A percentile compares a stretch with the other conserved stretches of the same genome.
Evolutionary conservation across 2,888 invertebrate species (phyloP).

Genomic region (Hirtodrosophila trivittata): DNA sequence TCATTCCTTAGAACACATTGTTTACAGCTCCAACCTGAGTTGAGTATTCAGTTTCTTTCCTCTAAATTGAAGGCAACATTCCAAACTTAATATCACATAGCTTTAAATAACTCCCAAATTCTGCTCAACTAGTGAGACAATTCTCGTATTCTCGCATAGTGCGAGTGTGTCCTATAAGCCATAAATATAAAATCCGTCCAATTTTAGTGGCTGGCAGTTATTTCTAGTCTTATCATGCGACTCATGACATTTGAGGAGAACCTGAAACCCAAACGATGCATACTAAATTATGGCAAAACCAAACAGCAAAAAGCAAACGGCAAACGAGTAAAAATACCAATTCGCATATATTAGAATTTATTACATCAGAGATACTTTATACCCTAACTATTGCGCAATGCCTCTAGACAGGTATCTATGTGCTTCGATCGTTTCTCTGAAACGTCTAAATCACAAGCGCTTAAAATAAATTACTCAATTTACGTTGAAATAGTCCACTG

Average conservation of each 20-base stretch:
- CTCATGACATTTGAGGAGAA: conserved; percentile 47
- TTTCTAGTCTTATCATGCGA: conserved; percentile 33
- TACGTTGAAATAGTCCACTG: too few species aligned
- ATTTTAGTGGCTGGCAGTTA: conserved; percentile 6
- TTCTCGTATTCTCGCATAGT: background rate
- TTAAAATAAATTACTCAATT: too few species aligned
- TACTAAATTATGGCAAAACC: conserved; percentile 43
- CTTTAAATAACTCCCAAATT: too few species aligned
- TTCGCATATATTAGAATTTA: conserved; percentile 59
- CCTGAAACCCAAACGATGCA: conserved; percentile 45
- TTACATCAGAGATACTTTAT: conserved; percentile 47
- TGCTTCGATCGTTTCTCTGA: too few species aligned
- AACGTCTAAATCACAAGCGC: too few species aligned
- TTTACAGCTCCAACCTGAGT: too few species aligned
- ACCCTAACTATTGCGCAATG: conserved; percentile 48
- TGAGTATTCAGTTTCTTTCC: too few species aligned
- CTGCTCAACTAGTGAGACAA: background rate
- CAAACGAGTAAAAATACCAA: conserved; percentile 14
- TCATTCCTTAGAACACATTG: too few species aligned
- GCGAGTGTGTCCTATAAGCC: conserved; percentile 4
- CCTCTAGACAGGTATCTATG: background rate
- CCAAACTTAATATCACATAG: too few species aligned
- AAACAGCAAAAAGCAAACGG: conserved; percentile 22
- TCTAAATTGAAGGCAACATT: too few species aligned
- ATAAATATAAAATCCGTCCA: conserved; percentile 27